These are phyloP conservation scores for Thinocorus orbignyianus DNA, from an alignment of 2,113 vertebrate species.

Conservation along the genomic window DNA sequence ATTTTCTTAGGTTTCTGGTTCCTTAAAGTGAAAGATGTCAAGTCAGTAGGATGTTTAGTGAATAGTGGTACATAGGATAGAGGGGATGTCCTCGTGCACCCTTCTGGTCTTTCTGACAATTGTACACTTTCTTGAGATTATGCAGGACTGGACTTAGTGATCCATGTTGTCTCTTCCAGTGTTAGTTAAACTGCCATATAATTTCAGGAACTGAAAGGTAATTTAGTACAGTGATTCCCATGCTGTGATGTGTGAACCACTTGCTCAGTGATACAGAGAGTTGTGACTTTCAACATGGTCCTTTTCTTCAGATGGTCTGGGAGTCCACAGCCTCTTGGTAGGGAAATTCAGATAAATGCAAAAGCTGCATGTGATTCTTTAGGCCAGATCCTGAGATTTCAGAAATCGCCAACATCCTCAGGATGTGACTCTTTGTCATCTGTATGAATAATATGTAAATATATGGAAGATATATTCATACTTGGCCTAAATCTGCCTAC, in stretches of 20 bases:
- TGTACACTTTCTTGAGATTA: not conserved
- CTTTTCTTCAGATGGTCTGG: not conserved
- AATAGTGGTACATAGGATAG: not conserved
- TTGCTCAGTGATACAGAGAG: rapidly evolving
- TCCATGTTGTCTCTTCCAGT: not conserved
- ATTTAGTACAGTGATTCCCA: not conserved
- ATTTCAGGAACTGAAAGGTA: not conserved
- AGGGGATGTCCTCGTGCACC: not conserved
- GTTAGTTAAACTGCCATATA: not conserved
- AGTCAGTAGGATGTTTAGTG: not conserved
- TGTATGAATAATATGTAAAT: not conserved
- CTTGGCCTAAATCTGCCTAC: not conserved
- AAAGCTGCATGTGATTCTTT: not conserved
- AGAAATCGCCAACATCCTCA: not conserved
- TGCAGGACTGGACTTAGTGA: not conserved
- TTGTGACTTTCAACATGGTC: not conserved
- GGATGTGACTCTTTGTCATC: not conserved
- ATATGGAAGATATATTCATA: not conserved
- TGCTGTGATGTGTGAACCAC: not conserved
- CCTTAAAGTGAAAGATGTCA: not conserved
- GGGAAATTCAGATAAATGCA: not conserved
- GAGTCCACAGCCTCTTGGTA: not conserved
- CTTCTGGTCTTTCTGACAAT: not conserved
- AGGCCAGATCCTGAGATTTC: not conserved
- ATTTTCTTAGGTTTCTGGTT: not conserved